These are phyloP conservation scores for Trichogramma dendrolimi DNA, from an alignment of 2,888 invertebrate species.

Conservation along the genomic window DNA sequence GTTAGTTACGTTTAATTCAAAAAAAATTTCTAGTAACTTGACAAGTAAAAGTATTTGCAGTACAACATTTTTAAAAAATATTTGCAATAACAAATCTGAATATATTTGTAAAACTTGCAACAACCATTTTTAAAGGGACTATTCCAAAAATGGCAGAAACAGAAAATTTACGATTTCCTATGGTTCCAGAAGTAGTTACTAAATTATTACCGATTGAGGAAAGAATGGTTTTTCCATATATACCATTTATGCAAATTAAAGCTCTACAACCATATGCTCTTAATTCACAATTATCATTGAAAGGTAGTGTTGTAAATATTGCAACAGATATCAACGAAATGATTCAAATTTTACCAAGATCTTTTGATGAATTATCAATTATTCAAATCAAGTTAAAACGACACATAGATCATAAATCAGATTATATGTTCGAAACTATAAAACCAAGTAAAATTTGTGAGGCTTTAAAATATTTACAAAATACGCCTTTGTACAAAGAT, in stretches of 20 bases:
- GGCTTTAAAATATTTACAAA: conserved; percentile 19
- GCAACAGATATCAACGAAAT: conserved; percentile 27
- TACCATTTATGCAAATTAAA: conserved; percentile 45
- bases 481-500: conserved; percentile 18
- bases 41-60: not conserved
- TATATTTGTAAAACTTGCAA: conserved; percentile 11
- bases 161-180: conserved; percentile 28
- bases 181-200: conserved; percentile 32
- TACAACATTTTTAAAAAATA: conserved; percentile 7
- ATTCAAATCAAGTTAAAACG: conserved; percentile 38
- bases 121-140: conserved; percentile 7
- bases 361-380: conserved; percentile 33
- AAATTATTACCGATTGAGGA: conserved; percentile 39
- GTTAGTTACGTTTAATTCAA: not conserved
- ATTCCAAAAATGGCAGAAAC: conserved; percentile 21
- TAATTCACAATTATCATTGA: conserved; percentile 38
- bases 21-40: conserved; percentile 8
- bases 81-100: conserved; percentile 6
- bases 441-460: conserved; percentile 29
- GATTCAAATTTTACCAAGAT: conserved; percentile 21
- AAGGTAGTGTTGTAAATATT: conserved; percentile 37
- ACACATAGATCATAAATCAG: conserved; percentile 32
- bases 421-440: conserved; percentile 40
- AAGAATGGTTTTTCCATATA: conserved; percentile 40
- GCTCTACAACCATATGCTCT: conserved; percentile 36